phyloP scores from a whole-genome alignment of 2,888 invertebrate genomes.

The Alloscopus bannaensis region DNA sequence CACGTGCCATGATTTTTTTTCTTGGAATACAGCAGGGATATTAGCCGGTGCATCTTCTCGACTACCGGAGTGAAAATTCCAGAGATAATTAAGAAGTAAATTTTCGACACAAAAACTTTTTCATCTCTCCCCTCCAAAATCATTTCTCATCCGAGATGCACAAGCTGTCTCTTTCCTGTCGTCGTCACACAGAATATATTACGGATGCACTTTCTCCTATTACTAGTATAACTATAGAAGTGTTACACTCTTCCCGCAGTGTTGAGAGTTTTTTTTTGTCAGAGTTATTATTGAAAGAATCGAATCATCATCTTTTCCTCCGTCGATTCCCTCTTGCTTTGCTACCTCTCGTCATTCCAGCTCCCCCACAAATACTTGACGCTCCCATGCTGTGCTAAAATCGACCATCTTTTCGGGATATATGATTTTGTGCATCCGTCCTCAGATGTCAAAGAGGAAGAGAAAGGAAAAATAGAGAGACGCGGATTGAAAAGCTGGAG shows the following conservation, averaged over 20 bases:
- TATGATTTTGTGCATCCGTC: background rate
- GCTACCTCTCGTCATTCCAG: background rate
- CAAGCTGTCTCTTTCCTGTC: no score
- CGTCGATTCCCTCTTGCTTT: conserved; percentile 7
- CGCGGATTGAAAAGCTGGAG: background rate
- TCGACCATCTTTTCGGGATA: no score
- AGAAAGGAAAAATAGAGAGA: background rate
- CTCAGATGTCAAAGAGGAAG: conserved; percentile 8
- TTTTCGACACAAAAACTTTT: background rate
- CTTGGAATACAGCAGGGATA: no score
- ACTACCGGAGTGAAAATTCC: background rate
- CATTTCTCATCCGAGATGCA: background rate
- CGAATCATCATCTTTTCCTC: conserved; percentile 1
- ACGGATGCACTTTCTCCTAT: background rate
- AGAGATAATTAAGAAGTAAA: conserved; percentile 9
- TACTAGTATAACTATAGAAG: no score
- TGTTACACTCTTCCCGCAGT: no score
- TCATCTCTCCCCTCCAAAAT: background rate
- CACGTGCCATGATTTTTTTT: background rate
- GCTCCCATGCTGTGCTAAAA: no score
- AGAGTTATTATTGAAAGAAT: conserved; percentile 2
- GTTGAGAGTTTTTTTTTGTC: no score
- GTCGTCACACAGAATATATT: background rate
- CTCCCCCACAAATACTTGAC: background rate
- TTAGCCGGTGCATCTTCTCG: background rate